Conservation (phyloP, 2,888 invertebrate species). For the Habrosyne pyritoides region DNA sequence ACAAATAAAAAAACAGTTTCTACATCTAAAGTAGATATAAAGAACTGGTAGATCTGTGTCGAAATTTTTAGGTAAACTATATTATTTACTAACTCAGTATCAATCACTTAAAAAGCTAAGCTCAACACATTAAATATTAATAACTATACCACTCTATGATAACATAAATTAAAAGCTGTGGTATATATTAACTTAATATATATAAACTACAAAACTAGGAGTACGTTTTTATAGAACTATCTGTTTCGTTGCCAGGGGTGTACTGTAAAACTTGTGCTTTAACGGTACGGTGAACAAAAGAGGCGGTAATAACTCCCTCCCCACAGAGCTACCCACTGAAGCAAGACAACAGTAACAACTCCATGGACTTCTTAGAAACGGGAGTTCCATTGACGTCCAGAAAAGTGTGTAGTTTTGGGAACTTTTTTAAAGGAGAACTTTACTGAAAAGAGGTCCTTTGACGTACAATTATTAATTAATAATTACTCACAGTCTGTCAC, state of each 20-base stretch:
- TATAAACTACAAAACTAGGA: constrained; percentile 32
- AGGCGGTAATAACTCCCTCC: constrained; percentile 66
- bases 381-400: constrained; percentile 67
- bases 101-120: no score
- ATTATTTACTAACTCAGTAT: no score
- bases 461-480: constrained; percentile 17
- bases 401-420: constrained; percentile 64
- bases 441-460: constrained; percentile 30
- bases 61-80: no score
- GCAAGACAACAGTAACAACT: constrained; percentile 66
- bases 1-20: no score
- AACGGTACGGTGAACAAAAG: constrained; percentile 66
- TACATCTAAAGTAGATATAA: no score
- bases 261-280: constrained; percentile 68
- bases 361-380: constrained; percentile 57
- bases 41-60: no score
- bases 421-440: constrained; percentile 65
- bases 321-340: constrained; percentile 36
- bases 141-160: no score
- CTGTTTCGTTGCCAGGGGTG: constrained; percentile 42
- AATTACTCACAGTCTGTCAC: neutral
- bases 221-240: constrained; percentile 43
- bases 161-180: no score
- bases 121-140: no score
- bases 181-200: no score